Conservation (phyloP, 2,888 invertebrate genomes). For the Tipula confusa region DNA sequence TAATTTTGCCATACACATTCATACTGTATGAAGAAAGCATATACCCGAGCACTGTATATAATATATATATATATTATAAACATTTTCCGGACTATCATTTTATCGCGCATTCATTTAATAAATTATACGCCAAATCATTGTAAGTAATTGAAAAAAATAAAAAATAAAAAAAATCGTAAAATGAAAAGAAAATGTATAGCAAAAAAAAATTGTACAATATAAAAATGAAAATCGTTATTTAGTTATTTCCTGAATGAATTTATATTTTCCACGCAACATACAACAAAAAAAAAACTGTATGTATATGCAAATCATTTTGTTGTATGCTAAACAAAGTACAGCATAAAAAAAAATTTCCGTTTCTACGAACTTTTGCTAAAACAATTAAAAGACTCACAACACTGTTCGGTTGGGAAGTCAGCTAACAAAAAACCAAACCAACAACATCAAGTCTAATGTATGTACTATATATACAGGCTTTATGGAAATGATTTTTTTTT, state of each 20-base stretch:
- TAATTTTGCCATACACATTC: not conserved
- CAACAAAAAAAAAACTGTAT: not conserved
- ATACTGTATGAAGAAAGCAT: too few species aligned
- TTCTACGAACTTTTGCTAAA: not conserved
- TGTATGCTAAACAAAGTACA: not conserved
- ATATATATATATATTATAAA: too few species aligned
- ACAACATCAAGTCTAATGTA: not conserved
- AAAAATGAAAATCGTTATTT: not conserved
- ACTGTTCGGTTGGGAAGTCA: not conserved
- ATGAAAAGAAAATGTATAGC: not conserved
- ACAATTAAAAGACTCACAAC: not conserved
- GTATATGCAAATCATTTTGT: not conserved
- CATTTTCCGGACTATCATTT: not conserved
- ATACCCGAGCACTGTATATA: too few species aligned
- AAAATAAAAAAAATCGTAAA: not conserved
- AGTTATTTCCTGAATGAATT: not conserved
- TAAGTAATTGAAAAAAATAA: not conserved
- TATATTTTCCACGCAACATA: not conserved
- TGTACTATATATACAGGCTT: not conserved
- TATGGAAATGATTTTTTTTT: not conserved
- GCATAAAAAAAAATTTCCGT: not conserved
- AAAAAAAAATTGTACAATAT: not conserved
- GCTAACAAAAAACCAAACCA: not conserved
- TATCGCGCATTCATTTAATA: not conserved
- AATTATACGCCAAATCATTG: not conserved